Evolutionary conservation across 2,888 invertebrate genomes (phyloP).

Genomic region (Thecophora atra): DNA sequence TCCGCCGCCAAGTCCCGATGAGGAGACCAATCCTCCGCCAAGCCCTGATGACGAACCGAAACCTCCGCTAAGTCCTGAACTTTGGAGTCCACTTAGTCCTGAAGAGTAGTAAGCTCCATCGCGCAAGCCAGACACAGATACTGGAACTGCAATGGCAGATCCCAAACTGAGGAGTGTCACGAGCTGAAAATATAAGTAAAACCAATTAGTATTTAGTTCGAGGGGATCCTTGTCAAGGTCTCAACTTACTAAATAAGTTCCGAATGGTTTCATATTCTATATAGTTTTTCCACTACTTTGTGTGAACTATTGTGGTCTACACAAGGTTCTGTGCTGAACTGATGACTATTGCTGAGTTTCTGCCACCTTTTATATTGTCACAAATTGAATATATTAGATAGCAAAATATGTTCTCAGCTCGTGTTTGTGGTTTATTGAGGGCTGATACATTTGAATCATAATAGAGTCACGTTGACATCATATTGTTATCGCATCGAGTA

Average conservation of each 20-base stretch:
- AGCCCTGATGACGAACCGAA: not conserved
- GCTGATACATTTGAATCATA: too few species aligned
- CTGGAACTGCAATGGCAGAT: conserved; percentile 49
- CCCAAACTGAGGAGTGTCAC: conserved; percentile 46
- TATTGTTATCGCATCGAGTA: too few species aligned
- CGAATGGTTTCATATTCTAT: conserved; percentile 52
- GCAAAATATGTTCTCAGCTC: too few species aligned
- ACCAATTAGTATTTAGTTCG: not conserved
- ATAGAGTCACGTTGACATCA: too few species aligned
- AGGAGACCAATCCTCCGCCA: not conserved
- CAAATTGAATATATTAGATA: not conserved
- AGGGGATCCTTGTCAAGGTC: not conserved
- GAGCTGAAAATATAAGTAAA: conserved; percentile 44
- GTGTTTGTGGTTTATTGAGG: too few species aligned
- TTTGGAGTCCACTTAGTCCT: conserved; percentile 26
- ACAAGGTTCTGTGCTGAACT: conserved; percentile 27
- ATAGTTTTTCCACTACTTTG: not conserved
- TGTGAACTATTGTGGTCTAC: not conserved
- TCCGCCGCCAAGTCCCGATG: not conserved
- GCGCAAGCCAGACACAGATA: not conserved
- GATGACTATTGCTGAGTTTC: conserved; percentile 35
- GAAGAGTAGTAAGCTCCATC: conserved; percentile 26
- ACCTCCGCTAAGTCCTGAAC: conserved; percentile 1
- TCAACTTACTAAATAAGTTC: conserved; percentile 53
- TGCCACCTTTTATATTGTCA: conserved; percentile 39